phyloP scores from a whole-genome alignment of 1,140 invertebrate species.

The Aleiodes sp. region DNA sequence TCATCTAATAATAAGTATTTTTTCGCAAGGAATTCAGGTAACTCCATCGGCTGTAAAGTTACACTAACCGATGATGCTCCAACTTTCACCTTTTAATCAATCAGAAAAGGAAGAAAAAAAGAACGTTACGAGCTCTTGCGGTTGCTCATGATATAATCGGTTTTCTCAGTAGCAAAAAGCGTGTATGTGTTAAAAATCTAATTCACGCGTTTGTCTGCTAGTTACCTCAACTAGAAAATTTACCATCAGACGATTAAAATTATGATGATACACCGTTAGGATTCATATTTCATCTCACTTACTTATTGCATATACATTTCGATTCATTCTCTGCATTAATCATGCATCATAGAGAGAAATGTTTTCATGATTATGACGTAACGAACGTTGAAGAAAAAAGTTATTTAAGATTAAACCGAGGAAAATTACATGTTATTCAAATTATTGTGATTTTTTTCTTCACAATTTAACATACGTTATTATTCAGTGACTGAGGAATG shows the following conservation, averaged over 20 bases:
- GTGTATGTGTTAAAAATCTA: not conserved
- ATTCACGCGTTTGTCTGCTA: not conserved
- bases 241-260: not conserved
- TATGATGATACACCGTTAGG: not conserved
- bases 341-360: not conserved
- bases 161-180: not conserved
- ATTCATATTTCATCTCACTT: too few species aligned
- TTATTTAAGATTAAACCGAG: not conserved
- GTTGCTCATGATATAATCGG: not conserved
- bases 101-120: too few species aligned
- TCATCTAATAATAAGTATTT: too few species aligned
- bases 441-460: not conserved
- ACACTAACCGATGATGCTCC: not conserved
- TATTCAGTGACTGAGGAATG: constrained; percentile 47
- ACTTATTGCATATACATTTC: too few species aligned
- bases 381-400: not conserved
- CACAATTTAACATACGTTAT: too few species aligned
- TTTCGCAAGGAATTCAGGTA: too few species aligned
- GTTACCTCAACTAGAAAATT: not conserved
- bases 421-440: not conserved
- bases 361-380: not conserved
- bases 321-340: too few species aligned
- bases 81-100: constrained; percentile 2
- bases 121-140: not conserved
- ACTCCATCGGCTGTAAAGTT: too few species aligned